Evolutionary conservation across 2,888 invertebrate species (phyloP), one percentile per base, ranked within the genome.

Genomic region (Agriopis marginaria): DNA sequence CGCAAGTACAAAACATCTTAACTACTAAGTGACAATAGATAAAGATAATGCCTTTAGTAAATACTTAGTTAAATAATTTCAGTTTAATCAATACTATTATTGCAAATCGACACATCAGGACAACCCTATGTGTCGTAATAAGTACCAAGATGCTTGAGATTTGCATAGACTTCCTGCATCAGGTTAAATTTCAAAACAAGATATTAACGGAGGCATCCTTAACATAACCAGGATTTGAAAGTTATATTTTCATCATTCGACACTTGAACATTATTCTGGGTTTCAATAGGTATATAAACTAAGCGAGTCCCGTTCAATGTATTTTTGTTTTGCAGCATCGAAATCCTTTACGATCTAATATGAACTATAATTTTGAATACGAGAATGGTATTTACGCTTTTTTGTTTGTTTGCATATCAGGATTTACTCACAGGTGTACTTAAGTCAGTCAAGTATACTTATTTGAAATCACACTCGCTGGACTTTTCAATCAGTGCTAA

Each of bases 101-200:
- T 23, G 17, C 17, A 23, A 23, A 23, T 23, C 17, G 17, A 23
- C 17, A 23, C 14, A 6, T 40, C 10, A 17, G 17, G 62, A 51
- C 67, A 67, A 47, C 68, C 68, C 68, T 68, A 50, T 40, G 45
- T 47, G 40, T 39, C 40, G 23, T 17, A 59, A 58, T 63, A 32
- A 32, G 32, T 32, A 63, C 51, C 55, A 32, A 49, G 63, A 63
- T 68, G 68, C 51, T 66, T 59, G 54, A 55, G 42, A 58, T 63
- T 68, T 68, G 63, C 63, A 63, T 63, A 53, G 58, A 67, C 62
- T 67, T 67, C 67, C 67, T 67, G 67, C 67, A 56, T 62, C 56
- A 54, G 55, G 54, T 61, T 54, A 54, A 49, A 62, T 67, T 67
- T 67, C 56, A 51, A 63, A 68, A 68, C 68, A 63, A 70, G 64